phyloP scores from a whole-genome alignment of 2,888 invertebrate genomes.

The Choreutis nemorana region DNA sequence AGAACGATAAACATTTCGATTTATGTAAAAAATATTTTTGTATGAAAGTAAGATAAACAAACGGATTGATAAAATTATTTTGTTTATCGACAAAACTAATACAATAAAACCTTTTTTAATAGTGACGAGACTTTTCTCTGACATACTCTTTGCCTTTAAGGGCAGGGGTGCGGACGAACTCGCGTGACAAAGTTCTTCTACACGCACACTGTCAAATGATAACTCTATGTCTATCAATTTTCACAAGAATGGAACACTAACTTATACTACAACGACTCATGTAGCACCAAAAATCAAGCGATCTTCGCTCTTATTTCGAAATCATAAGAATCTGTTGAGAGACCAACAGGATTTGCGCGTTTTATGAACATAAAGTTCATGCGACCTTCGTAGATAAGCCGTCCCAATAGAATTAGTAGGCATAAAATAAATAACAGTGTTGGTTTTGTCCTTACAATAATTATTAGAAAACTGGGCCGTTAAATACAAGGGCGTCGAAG shows the following conservation, averaged over 20 bases:
- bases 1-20: too few species aligned
- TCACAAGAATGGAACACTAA: constrained; percentile 41
- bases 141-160: constrained; percentile 30
- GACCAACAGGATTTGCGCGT: too few species aligned
- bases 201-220: constrained; percentile 66
- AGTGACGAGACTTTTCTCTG: too few species aligned
- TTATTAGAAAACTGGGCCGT: constrained; percentile 9
- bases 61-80: too few species aligned
- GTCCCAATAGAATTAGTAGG: constrained; percentile 31
- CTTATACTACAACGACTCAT: too few species aligned
- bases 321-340: too few species aligned
- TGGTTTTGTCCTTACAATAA: constrained; percentile 10
- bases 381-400: constrained; percentile 43
- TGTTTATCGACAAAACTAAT: too few species aligned
- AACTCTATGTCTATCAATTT: constrained; percentile 63
- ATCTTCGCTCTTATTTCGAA: too few species aligned
- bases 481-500: constrained; percentile 6
- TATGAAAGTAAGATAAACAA: too few species aligned
- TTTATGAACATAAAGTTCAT: constrained; percentile 22
- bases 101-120: too few species aligned
- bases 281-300: too few species aligned
- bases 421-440: constrained; percentile 26
- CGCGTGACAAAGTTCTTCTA: constrained; percentile 46
- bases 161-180: constrained; percentile 36
- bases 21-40: too few species aligned